phyloP scores from a whole-genome alignment of 2,888 invertebrate species.

The Polietes domitor region DNA sequence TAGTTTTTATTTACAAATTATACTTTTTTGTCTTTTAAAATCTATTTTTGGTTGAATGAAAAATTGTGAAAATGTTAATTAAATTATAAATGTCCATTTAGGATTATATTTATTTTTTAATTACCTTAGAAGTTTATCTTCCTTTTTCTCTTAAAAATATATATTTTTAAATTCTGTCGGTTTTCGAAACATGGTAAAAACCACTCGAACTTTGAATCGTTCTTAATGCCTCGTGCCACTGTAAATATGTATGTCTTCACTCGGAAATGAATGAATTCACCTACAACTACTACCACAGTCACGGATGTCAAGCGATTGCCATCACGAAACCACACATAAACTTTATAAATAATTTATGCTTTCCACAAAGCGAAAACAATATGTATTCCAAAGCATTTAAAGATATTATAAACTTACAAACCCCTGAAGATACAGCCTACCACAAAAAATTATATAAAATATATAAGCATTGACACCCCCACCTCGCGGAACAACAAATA shows the following conservation, averaged over 20 bases:
- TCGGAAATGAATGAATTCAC: too few species aligned
- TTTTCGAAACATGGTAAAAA: too few species aligned
- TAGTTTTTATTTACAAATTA: too few species aligned
- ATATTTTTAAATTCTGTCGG: too few species aligned
- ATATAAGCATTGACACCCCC: neutral
- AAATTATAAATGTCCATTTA: too few species aligned
- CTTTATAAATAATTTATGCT: neutral
- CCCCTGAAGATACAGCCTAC: neutral
- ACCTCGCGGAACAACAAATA: neutral
- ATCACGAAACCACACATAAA: neutral
- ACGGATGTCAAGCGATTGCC: neutral
- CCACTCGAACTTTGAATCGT: neutral
- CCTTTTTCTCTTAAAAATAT: too few species aligned
- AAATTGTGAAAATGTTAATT: too few species aligned
- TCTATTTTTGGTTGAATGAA: too few species aligned
- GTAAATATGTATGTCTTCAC: neutral
- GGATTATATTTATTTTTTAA: too few species aligned
- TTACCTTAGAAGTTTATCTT: too few species aligned
- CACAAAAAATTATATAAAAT: neutral
- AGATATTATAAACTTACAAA: conserved; percentile 17
- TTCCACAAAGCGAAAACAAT: neutral
- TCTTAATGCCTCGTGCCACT: too few species aligned
- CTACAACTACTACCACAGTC: neutral
- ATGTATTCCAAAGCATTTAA: conserved; percentile 18
- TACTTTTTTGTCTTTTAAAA: too few species aligned